Evolutionary conservation across 2,113 vertebrate genomes (phyloP).

Genomic region (Actenoides hombroni): DNA sequence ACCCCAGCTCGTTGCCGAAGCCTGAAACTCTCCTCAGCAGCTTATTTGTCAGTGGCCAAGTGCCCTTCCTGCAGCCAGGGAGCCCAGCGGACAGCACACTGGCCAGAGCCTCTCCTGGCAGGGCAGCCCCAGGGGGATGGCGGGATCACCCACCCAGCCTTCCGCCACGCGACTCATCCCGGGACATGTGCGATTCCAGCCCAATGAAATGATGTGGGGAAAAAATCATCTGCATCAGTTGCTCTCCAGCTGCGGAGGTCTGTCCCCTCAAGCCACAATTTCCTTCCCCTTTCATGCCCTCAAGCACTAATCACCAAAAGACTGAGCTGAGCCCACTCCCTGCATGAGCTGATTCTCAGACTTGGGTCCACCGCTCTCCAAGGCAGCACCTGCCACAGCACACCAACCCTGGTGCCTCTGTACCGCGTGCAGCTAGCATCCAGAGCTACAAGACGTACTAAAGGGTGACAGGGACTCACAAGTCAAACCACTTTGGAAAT

Average conservation of each 20-base stretch:
- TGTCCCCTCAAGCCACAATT: not conserved
- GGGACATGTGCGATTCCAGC: fast-evolving
- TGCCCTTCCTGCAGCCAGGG: fast-evolving
- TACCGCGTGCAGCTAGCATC: not conserved
- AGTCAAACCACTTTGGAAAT: not conserved
- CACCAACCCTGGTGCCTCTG: not conserved
- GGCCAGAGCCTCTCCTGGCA: not conserved
- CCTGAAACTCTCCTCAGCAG: not conserved
- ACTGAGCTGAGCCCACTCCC: not conserved
- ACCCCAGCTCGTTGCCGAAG: not conserved
- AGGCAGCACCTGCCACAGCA: not conserved
- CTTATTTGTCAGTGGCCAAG: not conserved
- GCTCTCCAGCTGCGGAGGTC: not conserved
- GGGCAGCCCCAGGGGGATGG: not conserved
- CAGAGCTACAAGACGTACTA: not conserved
- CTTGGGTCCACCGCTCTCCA: not conserved
- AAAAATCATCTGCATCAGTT: not conserved
- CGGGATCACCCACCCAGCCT: not conserved
- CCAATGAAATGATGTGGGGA: fast-evolving
- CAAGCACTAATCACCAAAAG: not conserved
- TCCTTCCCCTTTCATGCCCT: not conserved
- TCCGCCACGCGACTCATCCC: not conserved
- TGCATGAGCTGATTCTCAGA: fast-evolving
- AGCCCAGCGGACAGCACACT: fast-evolving
- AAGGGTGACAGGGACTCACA: not conserved